Conservation (phyloP, 2,797 vertebrate species). For the Staurois parvus region DNA sequence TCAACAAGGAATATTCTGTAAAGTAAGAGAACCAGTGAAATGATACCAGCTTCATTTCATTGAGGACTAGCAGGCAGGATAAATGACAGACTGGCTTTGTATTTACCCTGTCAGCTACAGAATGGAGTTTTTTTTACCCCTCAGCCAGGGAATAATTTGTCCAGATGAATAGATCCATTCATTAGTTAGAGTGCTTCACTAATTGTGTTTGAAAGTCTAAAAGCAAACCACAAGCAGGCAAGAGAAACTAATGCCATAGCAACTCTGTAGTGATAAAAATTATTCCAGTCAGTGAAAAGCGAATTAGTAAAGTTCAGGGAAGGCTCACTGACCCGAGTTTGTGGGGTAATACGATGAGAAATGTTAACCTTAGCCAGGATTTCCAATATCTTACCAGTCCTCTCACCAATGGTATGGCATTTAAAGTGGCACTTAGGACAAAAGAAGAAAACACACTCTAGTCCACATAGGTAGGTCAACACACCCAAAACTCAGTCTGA, state of each 20-base stretch:
- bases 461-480: no score
- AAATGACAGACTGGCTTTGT: slow-evolving; percentile 72
- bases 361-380: not conserved
- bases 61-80: slow-evolving; percentile 63
- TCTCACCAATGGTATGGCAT: not conserved
- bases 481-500: no score
- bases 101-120: slow-evolving; percentile 62
- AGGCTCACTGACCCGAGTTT: slow-evolving; percentile 15
- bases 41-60: slow-evolving; percentile 62
- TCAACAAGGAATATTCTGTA: slow-evolving; percentile 40
- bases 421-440: no score
- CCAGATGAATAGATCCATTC: slow-evolving; percentile 79
- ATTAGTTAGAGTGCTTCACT: slow-evolving; percentile 73
- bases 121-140: slow-evolving; percentile 64
- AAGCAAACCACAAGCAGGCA: slow-evolving; percentile 71
- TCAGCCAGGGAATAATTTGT: slow-evolving; percentile 76
- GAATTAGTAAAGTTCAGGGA: slow-evolving; percentile 16
- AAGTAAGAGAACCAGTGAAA: slow-evolving; percentile 41
- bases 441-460: no score
- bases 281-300: slow-evolving; percentile 32
- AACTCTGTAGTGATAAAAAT: slow-evolving; percentile 64
- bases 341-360: not conserved
- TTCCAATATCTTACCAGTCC: not conserved
- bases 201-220: slow-evolving; percentile 78
- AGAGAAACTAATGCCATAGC: slow-evolving; percentile 68